A percentile compares a stretch with the other conserved stretches of the same genome.
phyloP scores from a whole-genome alignment of 2,888 invertebrate genomes.

The Drosophila robusta region DNA sequence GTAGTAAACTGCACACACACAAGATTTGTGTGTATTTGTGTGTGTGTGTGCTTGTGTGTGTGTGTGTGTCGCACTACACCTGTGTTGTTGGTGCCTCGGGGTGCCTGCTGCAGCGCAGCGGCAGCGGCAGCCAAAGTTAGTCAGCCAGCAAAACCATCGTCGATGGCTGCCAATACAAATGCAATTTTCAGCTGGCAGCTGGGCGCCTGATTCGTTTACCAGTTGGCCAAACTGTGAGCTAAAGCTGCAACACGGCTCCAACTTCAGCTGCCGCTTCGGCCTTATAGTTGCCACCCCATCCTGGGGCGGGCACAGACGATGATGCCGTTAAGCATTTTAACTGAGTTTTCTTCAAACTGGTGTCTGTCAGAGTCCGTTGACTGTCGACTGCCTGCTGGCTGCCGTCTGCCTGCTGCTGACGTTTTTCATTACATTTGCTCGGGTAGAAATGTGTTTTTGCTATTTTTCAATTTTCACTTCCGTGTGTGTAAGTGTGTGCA shows the following conservation, averaged over 20 bases:
- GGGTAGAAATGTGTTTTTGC: conserved; percentile 72
- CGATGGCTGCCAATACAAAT: conserved; percentile 77
- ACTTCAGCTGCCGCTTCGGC: conserved; percentile 7
- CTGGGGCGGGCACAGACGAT: conserved; percentile 8
- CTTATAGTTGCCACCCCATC: conserved; percentile 6
- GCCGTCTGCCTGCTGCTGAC: conserved; percentile 58
- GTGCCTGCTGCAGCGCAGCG: conserved; percentile 16
- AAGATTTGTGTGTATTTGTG: conserved; percentile 8
- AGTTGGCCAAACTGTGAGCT: conserved; percentile 48
- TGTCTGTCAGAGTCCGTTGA: conserved; percentile 51
- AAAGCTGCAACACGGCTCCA: conserved; percentile 22
- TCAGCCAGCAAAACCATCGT: conserved; percentile 67
- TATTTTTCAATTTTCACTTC: conserved; percentile 80
- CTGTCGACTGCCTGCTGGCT: conserved; percentile 31
- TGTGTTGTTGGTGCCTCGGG: conserved; percentile 30
- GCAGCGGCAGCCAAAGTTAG: conserved; percentile 43
- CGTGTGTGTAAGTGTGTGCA: conserved; percentile 41
- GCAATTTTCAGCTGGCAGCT: conserved; percentile 75
- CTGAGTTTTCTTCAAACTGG: conserved; percentile 70
- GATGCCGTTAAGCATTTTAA: conserved; percentile 76
- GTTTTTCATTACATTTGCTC: conserved; percentile 75
- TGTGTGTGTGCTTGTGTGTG: conserved; percentile 24
- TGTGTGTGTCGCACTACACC: conserved; percentile 44
- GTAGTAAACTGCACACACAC: conserved; percentile 42
- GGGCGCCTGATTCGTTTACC: conserved; percentile 78